phyloP scores from a whole-genome alignment of 2,888 invertebrate genomes.

The Eubasilissa splendida region DNA sequence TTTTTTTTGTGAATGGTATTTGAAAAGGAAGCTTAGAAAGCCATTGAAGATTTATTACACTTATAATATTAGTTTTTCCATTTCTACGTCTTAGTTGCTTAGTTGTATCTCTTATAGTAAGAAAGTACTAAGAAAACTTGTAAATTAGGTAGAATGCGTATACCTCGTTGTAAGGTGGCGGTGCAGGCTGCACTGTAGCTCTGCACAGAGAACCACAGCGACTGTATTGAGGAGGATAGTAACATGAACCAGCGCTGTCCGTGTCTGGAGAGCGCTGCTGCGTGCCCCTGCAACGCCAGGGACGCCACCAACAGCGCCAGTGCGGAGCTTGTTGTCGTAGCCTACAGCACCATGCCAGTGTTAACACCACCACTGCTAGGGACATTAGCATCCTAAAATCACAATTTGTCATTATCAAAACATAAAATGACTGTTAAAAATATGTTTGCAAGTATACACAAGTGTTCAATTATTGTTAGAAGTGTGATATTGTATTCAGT shows the following conservation, averaged over 20 bases:
- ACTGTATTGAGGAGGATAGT: conserved; percentile 88
- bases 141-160: conserved; percentile 8
- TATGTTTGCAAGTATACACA: too few species aligned
- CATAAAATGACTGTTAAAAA: too few species aligned
- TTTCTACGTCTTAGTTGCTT: background rate
- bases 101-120: background rate
- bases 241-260: conserved; percentile 86
- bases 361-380: conserved; percentile 78
- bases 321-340: conserved; percentile 69
- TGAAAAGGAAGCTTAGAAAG: too few species aligned
- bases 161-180: conserved; percentile 90
- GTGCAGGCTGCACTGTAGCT: conserved; percentile 86
- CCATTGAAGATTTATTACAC: too few species aligned
- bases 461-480: too few species aligned
- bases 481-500: too few species aligned
- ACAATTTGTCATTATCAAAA: background rate
- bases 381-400: conserved; percentile 66
- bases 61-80: background rate
- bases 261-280: conserved; percentile 75
- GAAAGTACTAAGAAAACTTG: too few species aligned
- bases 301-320: conserved; percentile 69
- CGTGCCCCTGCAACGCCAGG: conserved; percentile 51
- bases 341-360: conserved; percentile 64
- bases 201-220: conserved; percentile 87
- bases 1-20: too few species aligned